phyloP scores from a whole-genome alignment of 1,140 invertebrate genomes.

The Planococcus citri region DNA sequence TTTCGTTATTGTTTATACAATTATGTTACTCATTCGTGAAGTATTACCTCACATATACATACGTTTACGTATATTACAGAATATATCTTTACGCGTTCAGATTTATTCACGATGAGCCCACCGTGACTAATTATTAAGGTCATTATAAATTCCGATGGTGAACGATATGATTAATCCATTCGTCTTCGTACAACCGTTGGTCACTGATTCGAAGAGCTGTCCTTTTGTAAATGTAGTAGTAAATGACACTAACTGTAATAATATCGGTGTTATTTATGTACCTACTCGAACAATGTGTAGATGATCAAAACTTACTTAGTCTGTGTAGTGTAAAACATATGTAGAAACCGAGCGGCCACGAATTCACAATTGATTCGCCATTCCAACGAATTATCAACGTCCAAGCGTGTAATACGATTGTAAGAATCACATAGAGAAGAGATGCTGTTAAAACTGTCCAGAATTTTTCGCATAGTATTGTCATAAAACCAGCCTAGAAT shows the following conservation, averaged over 20 bases:
- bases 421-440: constrained; percentile 23
- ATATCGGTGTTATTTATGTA: neutral
- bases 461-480: constrained; percentile 25
- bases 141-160: constrained; percentile 14
- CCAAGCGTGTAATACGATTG: constrained; percentile 23
- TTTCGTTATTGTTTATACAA: neutral
- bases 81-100: neutral
- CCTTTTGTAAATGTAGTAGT: constrained; percentile 27
- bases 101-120: neutral
- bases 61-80: neutral
- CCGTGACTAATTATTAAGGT: neutral
- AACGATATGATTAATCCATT: constrained; percentile 25
- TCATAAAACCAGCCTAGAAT: constrained; percentile 25
- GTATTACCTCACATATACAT: neutral
- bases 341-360: constrained; percentile 18
- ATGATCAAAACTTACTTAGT: neutral
- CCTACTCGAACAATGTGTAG: neutral
- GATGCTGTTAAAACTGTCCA: constrained; percentile 17
- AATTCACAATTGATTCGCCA: constrained; percentile 21
- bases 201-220: constrained; percentile 25
- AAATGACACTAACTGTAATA: constrained; percentile 25
- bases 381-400: constrained; percentile 23
- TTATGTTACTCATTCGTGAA: neutral
- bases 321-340: neutral
- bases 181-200: constrained; percentile 27